phyloP scores from a whole-genome alignment of 2,888 invertebrate genomes.

The Athalia circularis region DNA sequence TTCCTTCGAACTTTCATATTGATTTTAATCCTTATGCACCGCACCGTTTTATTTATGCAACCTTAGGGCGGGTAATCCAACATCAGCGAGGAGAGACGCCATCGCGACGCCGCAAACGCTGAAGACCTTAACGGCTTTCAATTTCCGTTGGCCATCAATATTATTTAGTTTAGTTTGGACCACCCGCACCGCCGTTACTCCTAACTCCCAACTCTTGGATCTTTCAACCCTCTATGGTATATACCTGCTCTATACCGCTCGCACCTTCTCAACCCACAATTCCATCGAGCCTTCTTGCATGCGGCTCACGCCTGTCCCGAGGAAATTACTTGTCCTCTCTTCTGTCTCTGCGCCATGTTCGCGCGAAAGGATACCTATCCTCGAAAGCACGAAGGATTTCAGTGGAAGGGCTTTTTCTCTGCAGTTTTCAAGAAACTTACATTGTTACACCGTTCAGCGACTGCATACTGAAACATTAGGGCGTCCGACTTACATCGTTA shows the following conservation, averaged over 20 bases:
- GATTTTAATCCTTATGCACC: slow-evolving; percentile 68
- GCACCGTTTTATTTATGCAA: slow-evolving; percentile 70
- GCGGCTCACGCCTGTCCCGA: slow-evolving; percentile 71
- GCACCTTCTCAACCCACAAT: slow-evolving; percentile 37
- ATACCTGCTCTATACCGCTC: slow-evolving; percentile 1
- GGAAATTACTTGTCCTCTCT: slow-evolving; percentile 72
- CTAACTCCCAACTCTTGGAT: neutral
- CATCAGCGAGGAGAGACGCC: no score
- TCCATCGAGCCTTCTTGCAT: slow-evolving; percentile 61
- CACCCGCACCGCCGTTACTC: slow-evolving; percentile 48
- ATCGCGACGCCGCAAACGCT: slow-evolving; percentile 59
- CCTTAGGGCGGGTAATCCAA: neutral
- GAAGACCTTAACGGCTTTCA: slow-evolving; percentile 73
- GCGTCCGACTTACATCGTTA: no score
- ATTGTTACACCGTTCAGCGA: neutral
- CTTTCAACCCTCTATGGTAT: no score
- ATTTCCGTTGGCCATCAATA: slow-evolving; percentile 75
- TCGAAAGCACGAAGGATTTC: neutral
- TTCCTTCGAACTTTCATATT: neutral
- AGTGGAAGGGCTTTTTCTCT: neutral
- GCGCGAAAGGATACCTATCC: slow-evolving; percentile 44
- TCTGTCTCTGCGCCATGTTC: slow-evolving; percentile 50
- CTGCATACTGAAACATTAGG: no score
- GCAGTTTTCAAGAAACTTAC: slow-evolving; percentile 26
- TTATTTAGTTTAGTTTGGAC: slow-evolving; percentile 73